Conservation (phyloP, 1,140 invertebrate species). For the Drosophila asahinai region DNA sequence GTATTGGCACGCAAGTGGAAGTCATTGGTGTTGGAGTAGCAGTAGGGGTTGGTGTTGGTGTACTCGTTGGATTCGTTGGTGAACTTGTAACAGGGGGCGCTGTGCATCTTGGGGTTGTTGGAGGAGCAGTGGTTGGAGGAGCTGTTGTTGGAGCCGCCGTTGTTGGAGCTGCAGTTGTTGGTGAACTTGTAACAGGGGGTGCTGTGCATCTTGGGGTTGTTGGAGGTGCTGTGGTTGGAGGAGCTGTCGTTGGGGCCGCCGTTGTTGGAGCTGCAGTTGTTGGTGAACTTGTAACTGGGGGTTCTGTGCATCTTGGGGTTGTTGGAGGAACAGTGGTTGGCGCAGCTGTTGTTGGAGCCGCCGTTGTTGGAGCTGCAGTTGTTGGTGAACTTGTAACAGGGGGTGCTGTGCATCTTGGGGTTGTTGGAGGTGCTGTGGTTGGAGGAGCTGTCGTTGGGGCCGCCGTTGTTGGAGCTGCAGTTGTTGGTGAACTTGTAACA, state of each 20-base stretch:
- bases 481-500: neutral
- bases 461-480: neutral
- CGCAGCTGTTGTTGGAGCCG: neutral
- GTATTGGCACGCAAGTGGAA: neutral
- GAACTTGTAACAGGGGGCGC: neutral
- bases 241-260: neutral
- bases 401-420: neutral
- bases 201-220: neutral
- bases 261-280: neutral
- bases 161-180: neutral
- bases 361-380: rapidly evolving
- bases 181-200: neutral
- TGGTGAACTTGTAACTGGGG: neutral
- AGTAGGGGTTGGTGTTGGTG: neutral
- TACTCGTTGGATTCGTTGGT: neutral
- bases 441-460: neutral
- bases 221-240: neutral
- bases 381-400: neutral
- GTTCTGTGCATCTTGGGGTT: too few species aligned
- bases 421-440: neutral
- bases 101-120: conserved; percentile 5
- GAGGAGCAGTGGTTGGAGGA: neutral
- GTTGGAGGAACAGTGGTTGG: neutral
- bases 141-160: neutral
- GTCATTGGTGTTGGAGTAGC: neutral